Evolutionary conservation across 2,888 invertebrate species (phyloP).

Genomic region (Agapetus fuscipes): DNA sequence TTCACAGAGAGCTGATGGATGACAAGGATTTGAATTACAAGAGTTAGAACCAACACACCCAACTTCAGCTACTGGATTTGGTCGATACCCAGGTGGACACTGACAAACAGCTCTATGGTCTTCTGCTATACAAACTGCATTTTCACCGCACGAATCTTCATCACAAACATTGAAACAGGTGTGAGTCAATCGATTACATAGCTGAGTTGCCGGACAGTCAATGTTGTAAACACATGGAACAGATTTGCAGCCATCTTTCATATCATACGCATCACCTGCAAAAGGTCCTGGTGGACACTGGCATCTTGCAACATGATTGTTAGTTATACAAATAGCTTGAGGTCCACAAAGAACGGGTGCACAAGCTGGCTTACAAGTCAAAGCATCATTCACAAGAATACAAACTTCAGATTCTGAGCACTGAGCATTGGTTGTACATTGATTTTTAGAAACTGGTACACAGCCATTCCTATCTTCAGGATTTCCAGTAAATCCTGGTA

Average conservation of each 20-base stretch:
- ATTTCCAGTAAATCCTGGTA: slow-evolving; percentile 77
- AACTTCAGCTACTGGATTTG: slow-evolving; percentile 77
- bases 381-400: slow-evolving; percentile 47
- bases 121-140: slow-evolving; percentile 81
- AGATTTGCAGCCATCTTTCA: slow-evolving; percentile 61
- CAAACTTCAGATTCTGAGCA: slow-evolving; percentile 79
- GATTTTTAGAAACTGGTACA: slow-evolving; percentile 57
- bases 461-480: slow-evolving; percentile 88
- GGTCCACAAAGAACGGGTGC: slow-evolving; percentile 71
- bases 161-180: slow-evolving; percentile 74
- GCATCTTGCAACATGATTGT: slow-evolving; percentile 83
- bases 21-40: slow-evolving; percentile 73
- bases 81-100: slow-evolving; percentile 74
- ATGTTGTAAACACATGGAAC: slow-evolving; percentile 82
- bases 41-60: slow-evolving; percentile 63
- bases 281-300: slow-evolving; percentile 83
- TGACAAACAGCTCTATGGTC: slow-evolving; percentile 75
- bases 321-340: slow-evolving; percentile 77
- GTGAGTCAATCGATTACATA: slow-evolving; percentile 75
- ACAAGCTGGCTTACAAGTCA: slow-evolving; percentile 70
- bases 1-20: slow-evolving; percentile 70
- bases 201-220: slow-evolving; percentile 68
- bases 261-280: slow-evolving; percentile 77
- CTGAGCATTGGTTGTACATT: slow-evolving; percentile 70
- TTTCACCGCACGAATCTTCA: slow-evolving; percentile 73